phyloP scores from a whole-genome alignment of 2,113 vertebrate species.

The Lophius piscatorius region DNA sequence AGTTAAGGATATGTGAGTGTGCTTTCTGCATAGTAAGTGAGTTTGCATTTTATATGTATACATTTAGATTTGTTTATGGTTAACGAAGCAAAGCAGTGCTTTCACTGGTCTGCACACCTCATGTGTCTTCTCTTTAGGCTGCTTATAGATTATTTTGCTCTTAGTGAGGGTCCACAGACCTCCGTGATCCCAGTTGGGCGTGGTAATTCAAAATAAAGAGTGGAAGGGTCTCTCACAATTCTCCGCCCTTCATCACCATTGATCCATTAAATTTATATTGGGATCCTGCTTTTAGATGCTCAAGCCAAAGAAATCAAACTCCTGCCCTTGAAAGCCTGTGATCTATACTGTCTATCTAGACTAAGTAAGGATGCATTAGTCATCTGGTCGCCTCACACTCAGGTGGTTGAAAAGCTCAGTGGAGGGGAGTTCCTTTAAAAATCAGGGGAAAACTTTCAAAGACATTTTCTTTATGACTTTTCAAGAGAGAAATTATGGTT shows the following conservation, averaged over 20 bases:
- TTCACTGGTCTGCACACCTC: constrained; percentile 29
- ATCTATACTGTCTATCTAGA: constrained; percentile 67
- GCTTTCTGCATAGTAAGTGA: constrained; percentile 4
- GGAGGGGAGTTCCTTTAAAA: constrained; percentile 56
- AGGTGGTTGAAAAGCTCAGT: constrained; percentile 49
- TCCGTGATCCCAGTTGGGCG: constrained; percentile 38
- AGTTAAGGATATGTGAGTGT: constrained; percentile 50
- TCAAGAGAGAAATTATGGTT: constrained; percentile 45
- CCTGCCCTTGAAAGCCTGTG: constrained; percentile 65
- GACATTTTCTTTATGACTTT: constrained; percentile 41
- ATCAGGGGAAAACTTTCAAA: constrained; percentile 44
- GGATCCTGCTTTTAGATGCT: constrained; percentile 61
- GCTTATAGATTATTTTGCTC: constrained; percentile 52
- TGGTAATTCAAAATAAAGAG: constrained; percentile 54
- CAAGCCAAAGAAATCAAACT: constrained; percentile 69
- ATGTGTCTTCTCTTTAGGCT: constrained; percentile 35
- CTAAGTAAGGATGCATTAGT: constrained; percentile 70
- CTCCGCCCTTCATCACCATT: constrained; percentile 53
- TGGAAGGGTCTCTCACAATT: constrained; percentile 44
- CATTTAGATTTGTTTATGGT: constrained; percentile 13
- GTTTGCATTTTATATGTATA: neutral
- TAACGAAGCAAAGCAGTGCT: constrained; percentile 14
- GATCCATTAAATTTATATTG: constrained; percentile 74
- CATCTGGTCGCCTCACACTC: constrained; percentile 51
- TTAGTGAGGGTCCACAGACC: constrained; percentile 46